Evolutionary conservation across 2,797 vertebrate genomes (phyloP).

Genomic region (Acestrorhynchus altus): DNA sequence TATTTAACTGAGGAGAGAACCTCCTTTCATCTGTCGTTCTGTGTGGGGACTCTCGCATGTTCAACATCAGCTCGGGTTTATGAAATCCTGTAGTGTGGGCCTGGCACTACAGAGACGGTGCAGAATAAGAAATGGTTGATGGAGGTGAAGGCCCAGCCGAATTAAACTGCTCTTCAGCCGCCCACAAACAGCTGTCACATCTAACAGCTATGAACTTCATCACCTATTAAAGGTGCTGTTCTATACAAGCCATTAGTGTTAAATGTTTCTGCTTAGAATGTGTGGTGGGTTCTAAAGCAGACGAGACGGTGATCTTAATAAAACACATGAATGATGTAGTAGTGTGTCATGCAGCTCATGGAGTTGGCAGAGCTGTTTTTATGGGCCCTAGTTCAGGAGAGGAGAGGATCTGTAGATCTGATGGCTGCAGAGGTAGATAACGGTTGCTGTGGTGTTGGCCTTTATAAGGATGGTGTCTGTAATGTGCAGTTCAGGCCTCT

Average conservation of each 20-base stretch:
- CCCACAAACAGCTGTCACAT: constrained; percentile 18
- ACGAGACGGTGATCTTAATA: not conserved
- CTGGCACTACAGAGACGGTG: too few species aligned
- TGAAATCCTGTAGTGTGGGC: too few species aligned
- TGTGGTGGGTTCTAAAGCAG: not conserved
- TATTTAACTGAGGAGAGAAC: too few species aligned
- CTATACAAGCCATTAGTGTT: not conserved
- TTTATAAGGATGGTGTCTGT: too few species aligned
- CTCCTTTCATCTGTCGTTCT: too few species aligned
- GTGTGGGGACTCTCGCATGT: too few species aligned
- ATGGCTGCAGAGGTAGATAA: not conserved
- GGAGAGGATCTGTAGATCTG: not conserved
- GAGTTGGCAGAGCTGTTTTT: not conserved
- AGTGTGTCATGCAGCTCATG: not conserved
- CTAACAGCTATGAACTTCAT: constrained; percentile 7
- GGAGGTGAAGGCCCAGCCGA: not conserved
- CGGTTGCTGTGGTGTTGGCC: too few species aligned
- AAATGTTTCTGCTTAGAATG: not conserved
- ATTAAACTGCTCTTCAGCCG: not conserved
- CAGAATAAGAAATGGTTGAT: not conserved
- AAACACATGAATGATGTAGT: not conserved
- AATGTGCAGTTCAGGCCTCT: too few species aligned
- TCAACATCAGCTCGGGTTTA: too few species aligned
- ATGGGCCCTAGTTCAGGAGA: constrained; percentile 4
- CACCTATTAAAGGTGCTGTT: not conserved